Evolutionary conservation across 2,797 vertebrate species (phyloP), one percentile per base, ranked within the genome.

Genomic region (Lepus townsendii): DNA sequence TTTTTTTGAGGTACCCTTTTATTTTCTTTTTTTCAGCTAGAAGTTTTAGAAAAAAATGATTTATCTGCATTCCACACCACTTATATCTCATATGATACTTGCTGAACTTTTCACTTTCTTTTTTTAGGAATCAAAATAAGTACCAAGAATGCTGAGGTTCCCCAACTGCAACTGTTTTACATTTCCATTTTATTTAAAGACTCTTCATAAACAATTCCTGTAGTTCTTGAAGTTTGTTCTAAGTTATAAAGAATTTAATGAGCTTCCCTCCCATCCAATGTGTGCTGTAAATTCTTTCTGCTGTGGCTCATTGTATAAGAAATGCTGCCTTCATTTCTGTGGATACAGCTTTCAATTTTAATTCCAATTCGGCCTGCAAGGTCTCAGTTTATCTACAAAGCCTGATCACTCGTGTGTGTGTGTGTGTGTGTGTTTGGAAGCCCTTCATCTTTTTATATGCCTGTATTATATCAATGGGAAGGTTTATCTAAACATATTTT

Each of bases 281-380:
- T n/a, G 47, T 8, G 19, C 32, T 35, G 5, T 38, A 80, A 62
- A 26, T 38, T 83, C 38, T 10, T 52, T 17, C 22, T 16, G 38
- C 10, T 32, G 27, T 20, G 27, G n/a, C 22, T 94, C 27, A 20
- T 3, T 8, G 17, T 5, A n/a, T 32, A 50, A 47, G 47, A 35
- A 63, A 54, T 0, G 26, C 4, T 3, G 3, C 22, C 4, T 68
- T 57, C 54, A 0, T n/a, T 26, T 16, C 7, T 16, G 38, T 8
- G 5, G 4, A 19, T 9, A 24, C 4, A 22, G 47, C 62, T 71
- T 84, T 60, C 7, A 14, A 2, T 71, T 84, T 47, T 69, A 77
- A 68, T 71, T 82, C 80, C 27, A 57, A n/a, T 63, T 75, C 86
- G 69, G 19, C 65, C 60, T 50, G 6, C 20, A 62, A 27, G 27